Evolutionary conservation across 2,888 invertebrate species (phyloP).

Genomic region (Microplitis manilae): DNA sequence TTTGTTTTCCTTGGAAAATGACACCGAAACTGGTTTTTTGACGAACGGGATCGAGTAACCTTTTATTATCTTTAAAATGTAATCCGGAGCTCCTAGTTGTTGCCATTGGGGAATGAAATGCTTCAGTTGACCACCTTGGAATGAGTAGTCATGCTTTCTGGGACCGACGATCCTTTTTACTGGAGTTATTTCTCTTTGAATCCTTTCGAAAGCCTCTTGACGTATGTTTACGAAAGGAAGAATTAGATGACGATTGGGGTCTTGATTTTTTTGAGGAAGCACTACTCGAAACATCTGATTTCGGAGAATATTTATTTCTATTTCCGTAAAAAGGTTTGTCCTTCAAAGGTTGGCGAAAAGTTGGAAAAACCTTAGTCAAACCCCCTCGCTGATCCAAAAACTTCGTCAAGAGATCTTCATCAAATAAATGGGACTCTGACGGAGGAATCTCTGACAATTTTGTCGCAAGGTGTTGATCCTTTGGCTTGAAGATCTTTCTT

Average conservation of each 20-base stretch:
- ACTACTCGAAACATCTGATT: background rate
- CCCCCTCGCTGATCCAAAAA: constrained; percentile 27
- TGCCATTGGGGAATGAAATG: background rate
- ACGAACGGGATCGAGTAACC: background rate
- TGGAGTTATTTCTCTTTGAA: background rate
- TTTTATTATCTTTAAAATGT: background rate
- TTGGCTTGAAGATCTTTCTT: constrained; percentile 32
- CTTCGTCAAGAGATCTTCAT: constrained; percentile 33
- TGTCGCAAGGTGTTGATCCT: constrained; percentile 26
- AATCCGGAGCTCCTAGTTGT: constrained; percentile 15
- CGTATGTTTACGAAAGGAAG: background rate
- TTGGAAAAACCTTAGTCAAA: background rate
- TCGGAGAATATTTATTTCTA: background rate
- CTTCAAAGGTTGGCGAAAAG: background rate
- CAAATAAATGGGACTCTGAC: constrained; percentile 39
- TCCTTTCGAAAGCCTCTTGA: background rate
- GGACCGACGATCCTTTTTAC: background rate
- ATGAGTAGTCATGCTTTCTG: background rate
- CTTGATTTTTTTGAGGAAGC: background rate
- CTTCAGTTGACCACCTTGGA: background rate
- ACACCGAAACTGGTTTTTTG: background rate
- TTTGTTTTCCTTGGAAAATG: background rate
- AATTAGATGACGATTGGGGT: background rate
- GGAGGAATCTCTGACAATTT: constrained; percentile 36
- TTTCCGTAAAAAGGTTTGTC: background rate